phyloP scores from a whole-genome alignment of 2,797 vertebrate genomes.

The Sphenodon punctatus region DNA sequence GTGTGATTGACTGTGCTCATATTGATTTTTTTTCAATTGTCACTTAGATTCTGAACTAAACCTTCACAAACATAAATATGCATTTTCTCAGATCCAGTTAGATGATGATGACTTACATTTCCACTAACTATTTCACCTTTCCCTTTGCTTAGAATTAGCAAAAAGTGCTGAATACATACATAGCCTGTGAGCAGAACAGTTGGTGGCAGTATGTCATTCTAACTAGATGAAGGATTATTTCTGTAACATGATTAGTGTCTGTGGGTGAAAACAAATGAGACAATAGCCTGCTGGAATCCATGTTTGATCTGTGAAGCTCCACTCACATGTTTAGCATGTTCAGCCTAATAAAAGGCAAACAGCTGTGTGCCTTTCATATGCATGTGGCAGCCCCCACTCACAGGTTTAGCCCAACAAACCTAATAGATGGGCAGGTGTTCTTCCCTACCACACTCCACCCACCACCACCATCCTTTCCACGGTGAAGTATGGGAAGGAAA shows the following conservation, averaged over 20 bases:
- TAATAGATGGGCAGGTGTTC: too few species aligned
- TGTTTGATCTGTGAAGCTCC: too few species aligned
- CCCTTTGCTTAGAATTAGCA: conserved; percentile 11
- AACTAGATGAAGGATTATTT: conserved; percentile 6
- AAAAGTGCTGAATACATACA: conserved; percentile 11
- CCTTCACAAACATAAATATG: conserved; percentile 31
- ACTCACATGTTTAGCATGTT: too few species aligned
- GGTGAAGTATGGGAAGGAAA: too few species aligned
- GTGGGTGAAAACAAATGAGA: too few species aligned
- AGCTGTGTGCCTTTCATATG: too few species aligned
- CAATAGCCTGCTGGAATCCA: too few species aligned
- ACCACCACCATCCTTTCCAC: too few species aligned
- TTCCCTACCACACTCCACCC: too few species aligned
- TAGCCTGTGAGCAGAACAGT: conserved; percentile 40
- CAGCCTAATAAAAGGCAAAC: too few species aligned
- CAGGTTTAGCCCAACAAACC: too few species aligned
- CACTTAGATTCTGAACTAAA: conserved; percentile 16
- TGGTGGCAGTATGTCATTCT: conserved; percentile 62
- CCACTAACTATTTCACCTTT: conserved; percentile 25
- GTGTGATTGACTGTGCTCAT: conserved; percentile 23
- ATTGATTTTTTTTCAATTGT: conserved; percentile 41
- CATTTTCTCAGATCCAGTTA: conserved; percentile 44
- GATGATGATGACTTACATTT: conserved; percentile 25
- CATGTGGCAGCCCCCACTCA: too few species aligned
- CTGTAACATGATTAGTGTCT: not conserved